phyloP scores from a whole-genome alignment of 2,113 vertebrate genomes.

The Micromys minutus region DNA sequence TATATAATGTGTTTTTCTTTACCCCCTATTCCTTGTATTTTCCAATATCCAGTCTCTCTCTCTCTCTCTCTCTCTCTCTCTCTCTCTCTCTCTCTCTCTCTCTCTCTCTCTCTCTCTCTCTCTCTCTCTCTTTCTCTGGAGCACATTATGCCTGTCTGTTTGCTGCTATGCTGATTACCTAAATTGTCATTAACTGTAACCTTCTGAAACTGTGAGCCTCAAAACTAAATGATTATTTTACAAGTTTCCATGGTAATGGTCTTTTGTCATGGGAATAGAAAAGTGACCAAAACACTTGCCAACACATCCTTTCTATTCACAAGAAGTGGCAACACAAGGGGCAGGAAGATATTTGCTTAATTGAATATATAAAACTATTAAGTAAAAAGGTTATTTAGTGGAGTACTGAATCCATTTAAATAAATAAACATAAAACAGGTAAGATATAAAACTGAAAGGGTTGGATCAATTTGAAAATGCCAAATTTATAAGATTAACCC shows the following conservation, averaged over 20 bases:
- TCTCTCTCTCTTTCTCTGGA: not conserved
- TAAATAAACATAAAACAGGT: not conserved
- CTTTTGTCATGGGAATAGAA: not conserved
- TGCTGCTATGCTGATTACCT: not conserved
- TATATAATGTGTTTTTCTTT: not conserved
- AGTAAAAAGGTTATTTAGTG: not conserved
- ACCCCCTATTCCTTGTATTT: not conserved
- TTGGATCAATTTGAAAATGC: not conserved
- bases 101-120: not conserved
- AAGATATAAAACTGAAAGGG: not conserved
- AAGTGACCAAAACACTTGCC: not conserved
- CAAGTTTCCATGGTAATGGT: not conserved
- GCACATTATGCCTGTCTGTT: not conserved
- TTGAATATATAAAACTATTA: constrained; percentile 31
- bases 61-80: too few species aligned
- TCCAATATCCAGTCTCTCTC: not conserved
- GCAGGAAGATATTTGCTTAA: constrained; percentile 57
- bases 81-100: not conserved
- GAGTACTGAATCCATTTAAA: not conserved
- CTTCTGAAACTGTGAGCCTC: not conserved
- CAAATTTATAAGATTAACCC: not conserved
- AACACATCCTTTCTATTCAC: not conserved
- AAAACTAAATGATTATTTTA: not conserved
- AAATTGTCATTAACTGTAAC: not conserved
- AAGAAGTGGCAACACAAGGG: not conserved